Evolutionary conservation across 1,140 invertebrate species (phyloP), one percentile per base, ranked within the genome.

Genomic region (Cataglyphis hispanica): DNA sequence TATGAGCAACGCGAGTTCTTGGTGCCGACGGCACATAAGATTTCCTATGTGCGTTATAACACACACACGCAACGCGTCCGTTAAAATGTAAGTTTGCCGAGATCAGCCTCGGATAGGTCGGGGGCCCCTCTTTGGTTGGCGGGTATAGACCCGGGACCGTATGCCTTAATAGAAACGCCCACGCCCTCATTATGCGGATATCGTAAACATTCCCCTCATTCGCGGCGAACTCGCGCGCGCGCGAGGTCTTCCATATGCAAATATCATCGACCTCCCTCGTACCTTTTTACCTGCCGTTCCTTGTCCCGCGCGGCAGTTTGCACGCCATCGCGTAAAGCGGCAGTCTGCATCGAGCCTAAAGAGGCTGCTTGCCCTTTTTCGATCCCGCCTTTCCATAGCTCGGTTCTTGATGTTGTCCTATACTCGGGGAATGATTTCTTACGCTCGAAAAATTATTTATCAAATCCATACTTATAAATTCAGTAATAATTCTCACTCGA

Each of bases 181-280:
- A 91, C 90, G 90, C 89, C 63, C 87, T 91, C 89, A 91, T 91
- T 91, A 91, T 91, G 87, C 89, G 86, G 85, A 91, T 91, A 91
- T 91, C 90, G 87, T 91, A 91, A 91, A 91, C 89, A 89, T 91
- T 89, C 84, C 63, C 87, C 89, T 89, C 85, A 87, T 90, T 90
- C 72, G 75, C 58, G 37, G 74, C 64, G 78, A 53, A 66, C 53
- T 46, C 43, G 31, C 89, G 78, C 43, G 31, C 89, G 78, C 58
- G 58, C 89, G 80, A 89, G n/a, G n/a, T 89, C 87, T 80, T 70
- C 85, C 88, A 81, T 89, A 91, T 91, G 90, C 89, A 91, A 91
- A 91, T 91, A 63, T 86, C 76, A 64, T 34, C 69, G 63, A 77
- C 83, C 77, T 89, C 87, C 58, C 46, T 40, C 64, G 58, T 87